These are phyloP conservation scores for Callinectes sapidus DNA, from an alignment of 2,888 invertebrate genomes.

Conservation along the genomic window DNA sequence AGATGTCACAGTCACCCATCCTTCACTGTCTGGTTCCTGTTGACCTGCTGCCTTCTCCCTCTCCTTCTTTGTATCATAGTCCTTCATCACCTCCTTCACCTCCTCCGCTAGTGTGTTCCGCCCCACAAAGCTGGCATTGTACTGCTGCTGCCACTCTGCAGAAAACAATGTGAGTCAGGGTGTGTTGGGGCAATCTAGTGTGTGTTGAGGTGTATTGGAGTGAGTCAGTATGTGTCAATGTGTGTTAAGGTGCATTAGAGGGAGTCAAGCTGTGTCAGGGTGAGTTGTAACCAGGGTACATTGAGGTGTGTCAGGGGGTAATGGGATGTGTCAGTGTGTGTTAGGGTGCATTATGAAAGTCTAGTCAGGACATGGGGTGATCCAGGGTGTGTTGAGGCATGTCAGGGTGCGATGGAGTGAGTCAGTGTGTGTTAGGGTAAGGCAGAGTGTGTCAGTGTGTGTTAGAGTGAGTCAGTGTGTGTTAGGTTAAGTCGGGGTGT, in stretches of 20 bases:
- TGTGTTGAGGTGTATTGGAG: too few species aligned
- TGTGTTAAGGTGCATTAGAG: neutral
- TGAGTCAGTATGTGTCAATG: too few species aligned
- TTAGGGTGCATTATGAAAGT: too few species aligned
- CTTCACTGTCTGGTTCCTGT: constrained; percentile 57
- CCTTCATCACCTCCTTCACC: constrained; percentile 42
- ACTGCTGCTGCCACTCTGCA: constrained; percentile 53
- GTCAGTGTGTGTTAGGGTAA: neutral
- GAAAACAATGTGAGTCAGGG: neutral
- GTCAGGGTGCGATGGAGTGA: neutral
- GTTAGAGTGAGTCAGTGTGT: too few species aligned
- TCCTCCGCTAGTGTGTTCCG: neutral
- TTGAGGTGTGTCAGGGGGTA: too few species aligned
- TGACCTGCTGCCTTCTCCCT: constrained; percentile 24
- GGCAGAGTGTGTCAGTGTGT: neutral
- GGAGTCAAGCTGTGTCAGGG: too few species aligned
- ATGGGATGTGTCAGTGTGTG: too few species aligned
- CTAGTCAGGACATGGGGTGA: too few species aligned
- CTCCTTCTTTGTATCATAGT: constrained; percentile 46
- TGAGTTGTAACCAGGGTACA: too few species aligned
- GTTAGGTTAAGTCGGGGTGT: too few species aligned
- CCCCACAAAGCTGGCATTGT: constrained; percentile 12
- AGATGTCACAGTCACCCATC: constrained; percentile 61
- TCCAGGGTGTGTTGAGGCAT: too few species aligned
- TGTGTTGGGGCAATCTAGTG: neutral